Evolutionary conservation across 2,888 invertebrate genomes (phyloP), one percentile per base, ranked within the genome.

Genomic region (Zaprionus bogoriensis): DNA sequence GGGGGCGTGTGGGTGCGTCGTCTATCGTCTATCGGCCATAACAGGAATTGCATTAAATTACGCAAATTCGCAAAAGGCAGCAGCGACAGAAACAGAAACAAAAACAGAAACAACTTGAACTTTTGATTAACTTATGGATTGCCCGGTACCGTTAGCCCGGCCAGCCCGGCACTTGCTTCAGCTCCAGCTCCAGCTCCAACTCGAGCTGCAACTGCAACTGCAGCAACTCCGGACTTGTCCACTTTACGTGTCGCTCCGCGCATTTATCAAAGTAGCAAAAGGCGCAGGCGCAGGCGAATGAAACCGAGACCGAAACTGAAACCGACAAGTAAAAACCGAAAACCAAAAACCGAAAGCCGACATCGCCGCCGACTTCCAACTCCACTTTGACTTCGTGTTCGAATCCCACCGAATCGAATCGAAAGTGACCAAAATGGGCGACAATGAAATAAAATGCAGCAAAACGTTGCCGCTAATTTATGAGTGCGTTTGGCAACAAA

Each of bases 31-130:
- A 41, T 41, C 22, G 41, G 77, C 63, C 71, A 59, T 63, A 78
- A 84, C 84, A 84, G 84, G 81, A 78, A 84, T 84, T 80, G 74
- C 80, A 81, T 84, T 81, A 78, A 84, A 78, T 81, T 81, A 81
- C 80, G 81, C 80, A 85, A 82, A 85, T 85, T 64, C 46, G 51
- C 50, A 27, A 65, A 63, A 67, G 53, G 38, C 27, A 50, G 62
- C 38, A 58, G 39, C 50, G 20, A 58, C 1, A 51, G 19, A 28
- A 12, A 25, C 36, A 30, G n/a, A n/a, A n/a, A 45, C 6, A 32
- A 7, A 39, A 19, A 25, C 28, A n/a, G 32, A 20, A 41, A 41
- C 19, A 41, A 74, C 71, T 81, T 80, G 83, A 82, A 82, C 80
- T 85, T 82, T 83, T 82, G 82, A 85, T 85, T 80, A 82, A 85